Evolutionary conservation across 2,797 vertebrate species (phyloP), one percentile per base, ranked within the genome.

Genomic region (Sylvia borin): DNA sequence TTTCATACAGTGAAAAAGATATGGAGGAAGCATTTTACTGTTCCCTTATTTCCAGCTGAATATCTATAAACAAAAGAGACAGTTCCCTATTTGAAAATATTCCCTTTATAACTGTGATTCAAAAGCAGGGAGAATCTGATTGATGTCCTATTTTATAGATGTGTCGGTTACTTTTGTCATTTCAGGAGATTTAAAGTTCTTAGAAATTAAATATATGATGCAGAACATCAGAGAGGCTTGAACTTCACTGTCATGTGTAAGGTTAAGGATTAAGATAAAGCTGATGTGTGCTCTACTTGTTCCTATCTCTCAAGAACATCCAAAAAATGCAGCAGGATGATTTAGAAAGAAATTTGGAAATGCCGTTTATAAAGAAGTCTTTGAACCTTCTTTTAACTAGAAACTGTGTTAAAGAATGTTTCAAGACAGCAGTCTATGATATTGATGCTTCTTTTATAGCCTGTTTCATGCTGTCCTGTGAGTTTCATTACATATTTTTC

Each of bases 1-100:
- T 98, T 98, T 97, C 96, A 97, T 97, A 98, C 86, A 96, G 94
- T 88, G 92, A 97, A 96, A 97, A 98, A 97, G 97, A 98, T 98
- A 97, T 86, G 92, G 97, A 96, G 91, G 96, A 88, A 97, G 73
- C 87, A 97, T 98, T 98, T 98, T 97, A 95, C 94, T 80, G 71
- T 90, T 94, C 79, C 89, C 55, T 98, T 96, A 97, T 97, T 98
- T 98, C 95, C 73, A 90, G 53, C 45, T 94, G 94, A 96, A 96
- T 95, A 97, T 95, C 97, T 97, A 97, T 97, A 97, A 98, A 98
- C 98, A 98, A 98, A 97, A 97, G 48, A 97, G 97, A 97, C 96
- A 97, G 96, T 86, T 97, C 57, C 81, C 80, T 96, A 96, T 97
- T 97, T 97, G 97, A 98, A 98, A 98, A 98, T 95, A 93, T 97